Base-by-base conservation (phyloP, 2,113 vertebrate genomes). In the Neodontobutis hainanensis region DNA sequence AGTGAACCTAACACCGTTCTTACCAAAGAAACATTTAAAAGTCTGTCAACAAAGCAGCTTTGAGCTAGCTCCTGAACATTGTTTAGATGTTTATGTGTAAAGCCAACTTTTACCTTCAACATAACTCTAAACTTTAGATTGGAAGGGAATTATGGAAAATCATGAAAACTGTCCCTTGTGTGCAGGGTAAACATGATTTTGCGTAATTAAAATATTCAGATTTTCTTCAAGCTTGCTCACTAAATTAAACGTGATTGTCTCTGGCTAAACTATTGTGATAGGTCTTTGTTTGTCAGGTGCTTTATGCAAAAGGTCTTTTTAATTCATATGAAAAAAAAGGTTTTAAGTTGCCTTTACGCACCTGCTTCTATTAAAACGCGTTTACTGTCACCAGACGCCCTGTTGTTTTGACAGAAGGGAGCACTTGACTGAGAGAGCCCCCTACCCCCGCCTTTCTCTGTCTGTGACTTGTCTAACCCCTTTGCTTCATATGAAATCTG, bases 401-500 rank as follows among this genome's bases (percentile, higher is more conserved):
- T 55, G 52, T 55, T 55, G 52, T 55, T 55, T 55, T 55, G 52
- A 55, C 52, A 55, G 52, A 55, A 55, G 52, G 52, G 52, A 34
- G 52, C 52, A 55, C 52, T 55, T 55, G 52, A 34, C 52, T 38
- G 52, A 55, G 52, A 55, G 52, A 55, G 52, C 43, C 19, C 5
- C 8, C 58, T 16, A 38, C n/a, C 61, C 36, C 14, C 43, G 11
- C 38, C 64, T n/a, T 77, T 60, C 65, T 40, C 65, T 43, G 65
- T 78, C 78, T 62, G 65, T 81, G 78, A 79, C 67, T 74, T 68
- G 78, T 68, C 74, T 78, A 82, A 74, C 75, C 87, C 84, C 80
- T 66, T 16, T 77, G 71, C 70, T 77, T 85, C 79, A 82, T 86
- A 80, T 69, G 74, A 78, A 73, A 85, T 88, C 83, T 81, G 76